Conservation (phyloP, 2,113 vertebrate genomes). For the Astur gentilis region DNA sequence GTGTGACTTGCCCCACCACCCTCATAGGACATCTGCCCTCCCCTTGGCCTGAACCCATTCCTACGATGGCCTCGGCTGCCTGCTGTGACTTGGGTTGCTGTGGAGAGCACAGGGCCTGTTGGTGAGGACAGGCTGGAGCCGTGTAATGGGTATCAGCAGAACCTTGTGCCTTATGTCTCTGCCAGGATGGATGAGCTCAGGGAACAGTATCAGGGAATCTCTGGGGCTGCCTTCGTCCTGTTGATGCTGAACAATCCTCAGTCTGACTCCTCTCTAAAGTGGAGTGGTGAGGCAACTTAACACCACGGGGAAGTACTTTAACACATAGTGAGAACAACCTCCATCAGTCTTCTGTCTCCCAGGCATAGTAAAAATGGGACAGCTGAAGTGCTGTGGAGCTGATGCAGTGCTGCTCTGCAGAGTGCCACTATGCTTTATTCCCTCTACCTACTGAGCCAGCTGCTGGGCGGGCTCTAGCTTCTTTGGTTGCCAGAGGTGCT, state of each 20-base stretch:
- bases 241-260: neutral
- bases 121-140: neutral
- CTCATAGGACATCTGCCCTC: neutral
- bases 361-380: neutral
- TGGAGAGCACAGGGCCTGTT: neutral
- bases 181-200: neutral
- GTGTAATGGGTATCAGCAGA: fast-evolving
- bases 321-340: neutral
- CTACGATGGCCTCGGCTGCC: neutral
- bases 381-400: neutral
- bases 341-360: neutral
- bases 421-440: neutral
- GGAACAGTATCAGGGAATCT: neutral
- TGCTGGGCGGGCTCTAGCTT: neutral
- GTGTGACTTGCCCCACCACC: neutral
- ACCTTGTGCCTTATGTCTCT: neutral
- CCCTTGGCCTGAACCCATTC: neutral
- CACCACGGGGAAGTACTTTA: neutral
- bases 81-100: neutral
- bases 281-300: neutral
- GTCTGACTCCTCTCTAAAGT: neutral
- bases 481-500: conserved; percentile 9
- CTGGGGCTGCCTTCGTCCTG: neutral
- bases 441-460: neutral
- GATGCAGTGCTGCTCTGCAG: neutral